These are phyloP conservation scores for Pogonophryne albipinna DNA, from an alignment of 2,797 vertebrate species.

Conservation along the genomic window DNA sequence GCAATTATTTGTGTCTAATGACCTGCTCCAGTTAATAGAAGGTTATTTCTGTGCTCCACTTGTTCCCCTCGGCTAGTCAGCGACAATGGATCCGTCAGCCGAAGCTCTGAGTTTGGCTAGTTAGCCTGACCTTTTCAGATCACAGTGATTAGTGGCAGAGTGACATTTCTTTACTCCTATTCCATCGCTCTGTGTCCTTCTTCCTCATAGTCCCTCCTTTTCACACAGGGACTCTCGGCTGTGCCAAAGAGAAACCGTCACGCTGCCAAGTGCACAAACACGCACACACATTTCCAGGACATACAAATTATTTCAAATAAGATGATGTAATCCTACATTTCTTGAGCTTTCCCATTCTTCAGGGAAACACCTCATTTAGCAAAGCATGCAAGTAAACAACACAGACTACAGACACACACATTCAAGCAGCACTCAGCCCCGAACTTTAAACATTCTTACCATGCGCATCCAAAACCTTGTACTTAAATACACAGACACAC, in stretches of 20 bases:
- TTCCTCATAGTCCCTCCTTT: conserved; percentile 49
- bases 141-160: conserved; percentile 72
- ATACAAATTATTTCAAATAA: conserved; percentile 44
- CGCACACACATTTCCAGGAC: conserved; percentile 30
- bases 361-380: conserved; percentile 60
- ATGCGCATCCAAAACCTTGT: conserved; percentile 30
- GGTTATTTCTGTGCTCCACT: conserved; percentile 68
- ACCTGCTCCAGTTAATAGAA: conserved; percentile 73
- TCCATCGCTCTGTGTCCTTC: conserved; percentile 46
- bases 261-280: conserved; percentile 24
- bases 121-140: conserved; percentile 78
- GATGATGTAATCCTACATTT: conserved; percentile 45
- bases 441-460: conserved; percentile 52
- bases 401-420: conserved; percentile 34
- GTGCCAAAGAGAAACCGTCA: conserved; percentile 49
- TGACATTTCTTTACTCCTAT: conserved; percentile 76
- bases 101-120: conserved; percentile 67
- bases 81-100: conserved; percentile 73
- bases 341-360: conserved; percentile 48
- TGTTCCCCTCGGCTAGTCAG: conserved; percentile 64
- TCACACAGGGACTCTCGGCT: conserved; percentile 30
- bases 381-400: conserved; percentile 63
- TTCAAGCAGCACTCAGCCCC: conserved; percentile 62
- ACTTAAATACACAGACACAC: conserved; percentile 34
- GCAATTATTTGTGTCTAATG: conserved; percentile 76